Percentiles rank a stretch among this genome's conserved stretches.
phyloP scores from a whole-genome alignment of 2,888 invertebrate species.

The Papilio protenor region DNA sequence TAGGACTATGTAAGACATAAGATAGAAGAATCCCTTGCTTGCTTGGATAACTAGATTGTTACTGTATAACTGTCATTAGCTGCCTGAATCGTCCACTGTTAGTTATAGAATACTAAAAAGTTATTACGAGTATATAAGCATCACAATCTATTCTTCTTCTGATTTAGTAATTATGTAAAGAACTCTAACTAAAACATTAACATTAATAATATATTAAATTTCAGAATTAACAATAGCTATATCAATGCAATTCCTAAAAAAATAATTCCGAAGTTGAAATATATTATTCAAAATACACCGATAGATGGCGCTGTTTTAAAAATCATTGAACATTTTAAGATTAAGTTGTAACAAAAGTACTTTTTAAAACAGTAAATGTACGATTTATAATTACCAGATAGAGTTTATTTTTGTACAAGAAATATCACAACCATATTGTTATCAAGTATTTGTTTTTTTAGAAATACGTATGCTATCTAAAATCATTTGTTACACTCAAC shows the following conservation, averaged over 20 bases:
- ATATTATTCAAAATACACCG: background rate
- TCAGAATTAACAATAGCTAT: background rate
- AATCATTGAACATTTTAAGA: background rate
- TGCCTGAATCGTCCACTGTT: background rate
- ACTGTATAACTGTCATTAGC: no score
- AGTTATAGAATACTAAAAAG: background rate
- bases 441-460: no score
- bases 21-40: background rate
- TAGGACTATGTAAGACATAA: background rate
- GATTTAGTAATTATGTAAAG: background rate
- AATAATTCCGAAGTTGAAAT: background rate
- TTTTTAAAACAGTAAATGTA: no score
- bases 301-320: slow-evolving; percentile 27
- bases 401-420: background rate
- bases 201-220: background rate
- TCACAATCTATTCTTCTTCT: background rate
- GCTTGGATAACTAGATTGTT: no score
- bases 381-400: background rate
- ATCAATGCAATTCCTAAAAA: no score
- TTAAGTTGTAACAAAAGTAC: background rate
- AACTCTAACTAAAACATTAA: background rate
- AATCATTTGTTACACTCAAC: no score
- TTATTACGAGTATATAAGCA: background rate
- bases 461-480: no score
- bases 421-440: background rate